A percentile compares a stretch with the other conserved stretches of the same genome.
phyloP scores from a whole-genome alignment of 2,797 vertebrate genomes.

The Macropus fuliginosus region DNA sequence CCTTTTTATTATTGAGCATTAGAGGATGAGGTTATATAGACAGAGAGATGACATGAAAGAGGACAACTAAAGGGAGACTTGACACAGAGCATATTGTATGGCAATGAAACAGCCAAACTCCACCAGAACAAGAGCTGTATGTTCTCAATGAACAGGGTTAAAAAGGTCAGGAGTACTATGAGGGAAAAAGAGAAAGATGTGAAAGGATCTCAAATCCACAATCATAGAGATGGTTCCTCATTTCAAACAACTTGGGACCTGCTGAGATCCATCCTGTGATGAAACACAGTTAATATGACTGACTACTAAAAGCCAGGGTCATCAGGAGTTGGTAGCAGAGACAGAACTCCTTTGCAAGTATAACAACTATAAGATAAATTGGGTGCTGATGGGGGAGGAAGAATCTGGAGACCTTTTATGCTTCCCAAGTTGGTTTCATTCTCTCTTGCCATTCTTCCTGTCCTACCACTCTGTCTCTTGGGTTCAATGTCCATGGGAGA shows the following conservation, averaged over 20 bases:
- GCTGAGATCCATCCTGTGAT: slow-evolving; percentile 12
- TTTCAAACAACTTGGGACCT: neutral
- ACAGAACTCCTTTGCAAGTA: neutral
- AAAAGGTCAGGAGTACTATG: neutral
- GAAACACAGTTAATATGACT: slow-evolving; percentile 20
- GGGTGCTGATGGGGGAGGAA: neutral
- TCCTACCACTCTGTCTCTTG: slow-evolving; percentile 15
- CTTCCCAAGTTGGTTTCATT: neutral
- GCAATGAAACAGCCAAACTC: slow-evolving; percentile 19
- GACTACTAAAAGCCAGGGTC: neutral
- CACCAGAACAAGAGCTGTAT: neutral
- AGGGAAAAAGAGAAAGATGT: slow-evolving; percentile 64
- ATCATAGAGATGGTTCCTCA: slow-evolving; percentile 63
- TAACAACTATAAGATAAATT: neutral
- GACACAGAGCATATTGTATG: slow-evolving; percentile 39
- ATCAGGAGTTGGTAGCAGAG: neutral
- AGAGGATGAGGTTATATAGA: slow-evolving; percentile 79
- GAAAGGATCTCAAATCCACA: slow-evolving; percentile 71
- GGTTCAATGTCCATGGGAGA: slow-evolving; percentile 50
- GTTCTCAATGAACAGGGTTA: neutral
- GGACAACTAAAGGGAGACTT: neutral
- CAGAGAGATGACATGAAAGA: neutral
- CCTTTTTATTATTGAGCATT: slow-evolving; percentile 79
- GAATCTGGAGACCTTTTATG: neutral
- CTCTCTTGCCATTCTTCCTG: slow-evolving; percentile 10